phyloP scores from a whole-genome alignment of 2,888 invertebrate genomes.

The Harpalus rufipes region DNA sequence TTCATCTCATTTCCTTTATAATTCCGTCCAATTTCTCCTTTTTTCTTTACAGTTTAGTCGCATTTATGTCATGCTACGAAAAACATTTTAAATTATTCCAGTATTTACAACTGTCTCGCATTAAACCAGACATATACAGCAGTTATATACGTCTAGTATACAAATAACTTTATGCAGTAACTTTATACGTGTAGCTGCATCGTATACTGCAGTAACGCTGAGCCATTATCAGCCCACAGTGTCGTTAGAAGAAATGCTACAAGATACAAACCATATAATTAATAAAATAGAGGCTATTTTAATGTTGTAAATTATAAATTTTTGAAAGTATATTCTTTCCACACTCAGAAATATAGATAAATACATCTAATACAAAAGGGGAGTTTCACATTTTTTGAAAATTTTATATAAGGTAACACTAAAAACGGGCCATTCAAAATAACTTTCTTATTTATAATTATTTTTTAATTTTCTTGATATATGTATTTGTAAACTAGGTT shows the following conservation, averaged over 20 bases:
- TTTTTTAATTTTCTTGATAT: no score
- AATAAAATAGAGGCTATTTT: neutral
- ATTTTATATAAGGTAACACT: no score
- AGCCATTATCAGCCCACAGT: conserved; percentile 4
- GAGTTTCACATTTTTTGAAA: no score
- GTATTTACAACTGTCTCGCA: conserved; percentile 36
- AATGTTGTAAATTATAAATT: no score
- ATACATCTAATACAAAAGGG: no score
- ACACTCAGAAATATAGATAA: no score
- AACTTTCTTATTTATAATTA: no score
- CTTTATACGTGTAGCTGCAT: conserved; percentile 4
- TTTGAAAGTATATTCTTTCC: no score
- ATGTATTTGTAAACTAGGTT: no score
- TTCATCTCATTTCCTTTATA: neutral
- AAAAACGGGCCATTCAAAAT: no score
- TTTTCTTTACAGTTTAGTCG: neutral
- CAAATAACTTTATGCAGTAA: conserved; percentile 43
- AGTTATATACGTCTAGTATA: conserved; percentile 35
- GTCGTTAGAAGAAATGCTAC: conserved; percentile 2
- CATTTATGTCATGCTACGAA: neutral
- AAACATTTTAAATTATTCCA: conserved; percentile 19
- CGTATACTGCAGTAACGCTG: neutral
- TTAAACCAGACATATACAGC: conserved; percentile 23
- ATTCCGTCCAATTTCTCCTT: neutral
- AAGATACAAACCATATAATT: neutral